Evolutionary conservation across 1,140 invertebrate genomes (phyloP), one percentile per base, ranked within the genome.

Genomic region (Carcinoscorpius rotundicauda): DNA sequence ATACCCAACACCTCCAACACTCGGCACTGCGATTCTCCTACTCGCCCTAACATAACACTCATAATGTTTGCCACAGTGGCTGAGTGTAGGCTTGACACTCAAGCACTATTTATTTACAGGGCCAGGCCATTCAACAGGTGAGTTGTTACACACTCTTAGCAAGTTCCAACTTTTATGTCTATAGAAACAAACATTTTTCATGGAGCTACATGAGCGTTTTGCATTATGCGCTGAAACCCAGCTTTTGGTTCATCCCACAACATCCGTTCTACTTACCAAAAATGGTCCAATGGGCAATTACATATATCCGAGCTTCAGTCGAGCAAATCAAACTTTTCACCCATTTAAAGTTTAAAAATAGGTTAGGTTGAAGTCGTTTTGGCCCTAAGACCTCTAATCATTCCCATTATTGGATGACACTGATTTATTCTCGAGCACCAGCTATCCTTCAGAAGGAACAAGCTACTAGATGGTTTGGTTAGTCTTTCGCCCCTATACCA

Each of bases 201-300:
- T 87, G 85, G 86, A 83, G 78, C 87, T 86, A 81, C 73, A 84
- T 86, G 79, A 84, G 84, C 83, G 80, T 66, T 52, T 62, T 50
- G 65, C 72, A 65, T 78, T 69, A 64, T 75, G 72, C 75, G 70
- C 72, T 73, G 68, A 73, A 79, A 73, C 72, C 72, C 81, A 74
- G 80, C 84, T 82, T 86, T 85, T 81, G 83, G 85, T 87, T 86
- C 85, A 87, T 88, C 86, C 85, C 85, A 82, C 87, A 89, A 81
- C 87, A 84, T 86, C 86, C 89, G 87, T 89, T 89, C 87, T 89
- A 86, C 86, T 88, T 88, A 89, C 87, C 86, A 88, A 89, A 89
- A 88, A 80, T 88, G 86, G 86, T 86, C 85, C 86, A 87, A 85
- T 88, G 81, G 83, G 83, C 82, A 84, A 84, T 82, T 78, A 49